Evolutionary conservation across 2,113 vertebrate genomes (phyloP), one percentile per base, ranked within the genome.

Genomic region (Phainopepla nitens): DNA sequence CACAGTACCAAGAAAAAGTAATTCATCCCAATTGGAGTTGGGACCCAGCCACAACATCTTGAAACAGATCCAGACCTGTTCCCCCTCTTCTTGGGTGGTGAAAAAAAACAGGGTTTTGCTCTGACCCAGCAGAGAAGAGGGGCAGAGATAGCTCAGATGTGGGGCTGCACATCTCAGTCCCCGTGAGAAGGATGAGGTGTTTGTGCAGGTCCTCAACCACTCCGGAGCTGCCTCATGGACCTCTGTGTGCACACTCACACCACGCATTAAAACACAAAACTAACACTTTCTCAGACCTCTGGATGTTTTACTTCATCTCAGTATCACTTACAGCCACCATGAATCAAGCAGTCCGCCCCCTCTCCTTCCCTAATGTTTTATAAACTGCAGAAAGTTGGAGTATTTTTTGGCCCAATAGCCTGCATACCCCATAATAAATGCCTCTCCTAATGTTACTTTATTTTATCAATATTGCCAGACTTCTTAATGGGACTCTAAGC

Each of bases 401-500:
- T 92, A 53, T 94, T 93, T 94, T 96, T 97, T 96, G 92, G 96
- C 94, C 93, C 96, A 97, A 71, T 20, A 42, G 83, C 96, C 96
- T 92, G 41, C 83, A 39, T 70, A 56, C 64, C 53, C 60, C 29
- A 72, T 96, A 98, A 98, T 93, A 97, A 97, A 98, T 96, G 96
- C 96, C 94, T 96, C 88, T 96, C 93, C 95, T 94, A 97, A 97
- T 72, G 87, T 95, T 92, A 87, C 62, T 85, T 96, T 96, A 87
- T 97, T 98, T 97, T 94, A 96, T 97, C 97, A 96, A 87, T 95
- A 94, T 94, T 31, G 31, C 96, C 94, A 64, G 60, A 92, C 97
- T 98, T 96, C 98, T 96, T 98, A 97, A 98, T 96, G 88, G 94
- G 72, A 96, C 76, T 95, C 96, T 97, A 96, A 97, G 97, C 95